Percentiles rank a stretch among this genome's conserved stretches.
Conservation (phyloP, 2,797 vertebrate species). For the Paguma larvata region DNA sequence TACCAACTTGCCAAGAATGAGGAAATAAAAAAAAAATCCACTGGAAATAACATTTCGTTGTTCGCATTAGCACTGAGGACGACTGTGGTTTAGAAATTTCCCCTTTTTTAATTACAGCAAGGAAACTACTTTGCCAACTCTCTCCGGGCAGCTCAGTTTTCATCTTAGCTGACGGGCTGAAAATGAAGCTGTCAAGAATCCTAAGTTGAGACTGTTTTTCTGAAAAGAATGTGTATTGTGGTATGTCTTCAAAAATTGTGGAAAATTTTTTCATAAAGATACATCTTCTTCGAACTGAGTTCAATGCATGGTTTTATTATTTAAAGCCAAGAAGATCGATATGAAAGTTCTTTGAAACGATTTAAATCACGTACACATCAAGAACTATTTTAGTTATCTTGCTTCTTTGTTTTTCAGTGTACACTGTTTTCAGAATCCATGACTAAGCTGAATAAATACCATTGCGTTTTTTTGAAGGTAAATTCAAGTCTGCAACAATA, state of each 20-base stretch:
- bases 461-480: constrained; percentile 72
- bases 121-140: constrained; percentile 84
- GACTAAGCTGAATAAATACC: constrained; percentile 54
- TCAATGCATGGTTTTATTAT: constrained; percentile 46
- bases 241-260: constrained; percentile 51
- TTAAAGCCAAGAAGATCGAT: constrained; percentile 15
- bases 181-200: constrained; percentile 82
- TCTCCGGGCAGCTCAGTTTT: constrained; percentile 85
- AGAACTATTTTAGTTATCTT: constrained; percentile 33
- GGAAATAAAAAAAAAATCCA: constrained; percentile 50
- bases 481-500: constrained; percentile 78
- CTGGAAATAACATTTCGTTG: constrained; percentile 84
- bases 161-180: constrained; percentile 73
- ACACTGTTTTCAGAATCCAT: constrained; percentile 9
- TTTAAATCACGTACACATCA: neutral
- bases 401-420: neutral
- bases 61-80: constrained; percentile 82
- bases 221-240: constrained; percentile 76
- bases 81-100: constrained; percentile 85
- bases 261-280: constrained; percentile 61
- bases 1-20: constrained; percentile 73
- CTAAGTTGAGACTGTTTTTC: constrained; percentile 80
- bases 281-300: constrained; percentile 70
- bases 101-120: constrained; percentile 84
- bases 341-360: constrained; percentile 27